phyloP scores from a whole-genome alignment of 1,140 invertebrate genomes.

The Lepidotrigona ventralis region DNA sequence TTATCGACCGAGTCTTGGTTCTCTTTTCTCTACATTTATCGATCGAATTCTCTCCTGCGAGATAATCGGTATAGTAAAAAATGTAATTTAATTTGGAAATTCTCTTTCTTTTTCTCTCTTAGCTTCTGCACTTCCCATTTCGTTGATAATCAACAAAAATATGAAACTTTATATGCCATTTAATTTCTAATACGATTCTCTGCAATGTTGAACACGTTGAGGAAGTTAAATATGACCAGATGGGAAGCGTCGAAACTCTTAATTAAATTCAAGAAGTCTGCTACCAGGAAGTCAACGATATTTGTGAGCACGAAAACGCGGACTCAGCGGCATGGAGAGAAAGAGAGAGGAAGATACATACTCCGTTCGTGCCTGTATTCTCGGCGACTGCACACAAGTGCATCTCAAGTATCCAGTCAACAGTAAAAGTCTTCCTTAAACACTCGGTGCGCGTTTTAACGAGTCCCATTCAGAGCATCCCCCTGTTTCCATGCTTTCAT shows the following conservation, averaged over 20 bases:
- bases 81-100: background rate
- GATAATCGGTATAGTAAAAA: no score
- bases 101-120: no score
- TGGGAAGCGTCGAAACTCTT: background rate
- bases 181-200: background rate
- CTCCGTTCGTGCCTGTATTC: background rate
- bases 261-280: constrained; percentile 38
- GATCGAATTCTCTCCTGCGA: background rate
- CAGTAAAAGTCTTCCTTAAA: constrained; percentile 44
- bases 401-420: constrained; percentile 25
- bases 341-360: background rate
- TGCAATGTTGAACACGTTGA: background rate
- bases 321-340: background rate
- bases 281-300: constrained; percentile 19
- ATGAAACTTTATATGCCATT: background rate
- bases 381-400: constrained; percentile 13
- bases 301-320: constrained; percentile 34
- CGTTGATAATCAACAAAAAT: background rate
- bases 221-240: no score
- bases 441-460: constrained; percentile 42
- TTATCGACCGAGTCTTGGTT: background rate
- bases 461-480: constrained; percentile 21
- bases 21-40: background rate
- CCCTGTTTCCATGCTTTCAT: background rate
- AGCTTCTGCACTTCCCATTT: background rate